Evolutionary conservation across 2,888 invertebrate species (phyloP).

Genomic region (Papilio gigon): DNA sequence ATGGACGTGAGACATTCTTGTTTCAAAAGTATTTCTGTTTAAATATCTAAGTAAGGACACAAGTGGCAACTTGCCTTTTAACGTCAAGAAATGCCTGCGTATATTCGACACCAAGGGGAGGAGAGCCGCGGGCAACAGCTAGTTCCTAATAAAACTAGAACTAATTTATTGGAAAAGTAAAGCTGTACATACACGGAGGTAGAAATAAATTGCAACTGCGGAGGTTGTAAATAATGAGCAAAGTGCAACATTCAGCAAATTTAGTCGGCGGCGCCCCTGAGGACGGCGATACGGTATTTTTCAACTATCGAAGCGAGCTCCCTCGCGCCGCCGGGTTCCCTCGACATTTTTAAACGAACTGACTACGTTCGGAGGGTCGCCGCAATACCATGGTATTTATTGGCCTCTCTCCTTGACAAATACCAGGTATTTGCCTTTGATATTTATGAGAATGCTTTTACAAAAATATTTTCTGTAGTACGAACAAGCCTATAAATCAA

Average conservation of each 20-base stretch:
- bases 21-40: too few species aligned
- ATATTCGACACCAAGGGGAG: too few species aligned
- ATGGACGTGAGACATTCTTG: too few species aligned
- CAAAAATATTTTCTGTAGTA: not conserved
- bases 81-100: too few species aligned
- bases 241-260: conserved; percentile 8
- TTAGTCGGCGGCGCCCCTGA: not conserved
- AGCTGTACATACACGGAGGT: not conserved
- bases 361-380: not conserved
- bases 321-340: conserved; percentile 1
- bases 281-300: not conserved
- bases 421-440: conserved; percentile 4
- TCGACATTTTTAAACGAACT: conserved; percentile 10
- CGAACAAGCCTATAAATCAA: not conserved
- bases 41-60: too few species aligned
- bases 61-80: too few species aligned
- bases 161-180: too few species aligned
- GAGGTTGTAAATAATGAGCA: not conserved
- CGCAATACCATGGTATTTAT: not conserved
- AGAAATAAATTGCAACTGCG: not conserved
- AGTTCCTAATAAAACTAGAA: too few species aligned
- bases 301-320: conserved; percentile 4
- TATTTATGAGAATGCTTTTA: conserved; percentile 9
- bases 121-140: too few species aligned
- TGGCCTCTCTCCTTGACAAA: conserved; percentile 1